Conservation (phyloP, 2,113 vertebrate species). For the Pseudopodoces humilis region DNA sequence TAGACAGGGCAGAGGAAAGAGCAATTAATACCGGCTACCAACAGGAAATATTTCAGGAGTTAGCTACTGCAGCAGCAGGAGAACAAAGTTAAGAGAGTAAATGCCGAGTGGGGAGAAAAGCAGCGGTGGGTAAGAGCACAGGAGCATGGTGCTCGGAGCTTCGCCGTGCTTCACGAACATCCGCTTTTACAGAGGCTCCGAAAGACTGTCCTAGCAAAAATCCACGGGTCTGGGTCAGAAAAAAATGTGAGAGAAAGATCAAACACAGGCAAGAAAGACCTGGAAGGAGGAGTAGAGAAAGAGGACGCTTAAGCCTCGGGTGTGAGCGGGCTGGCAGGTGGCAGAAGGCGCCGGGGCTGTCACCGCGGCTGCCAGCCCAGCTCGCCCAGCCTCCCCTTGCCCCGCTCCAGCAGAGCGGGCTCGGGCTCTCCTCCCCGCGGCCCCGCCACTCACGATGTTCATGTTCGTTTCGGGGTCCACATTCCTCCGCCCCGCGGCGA, state of each 20-base stretch:
- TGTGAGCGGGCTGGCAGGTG: background rate
- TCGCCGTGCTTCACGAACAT: fast-evolving
- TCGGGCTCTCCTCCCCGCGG: background rate
- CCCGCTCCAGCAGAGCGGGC: background rate
- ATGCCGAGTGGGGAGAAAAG: background rate
- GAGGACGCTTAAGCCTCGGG: fast-evolving
- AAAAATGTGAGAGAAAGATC: fast-evolving
- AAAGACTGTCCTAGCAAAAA: background rate
- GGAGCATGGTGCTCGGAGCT: fast-evolving
- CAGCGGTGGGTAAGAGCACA: fast-evolving
- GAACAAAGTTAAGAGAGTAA: background rate
- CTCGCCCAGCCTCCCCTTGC: background rate
- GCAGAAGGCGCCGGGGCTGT: background rate
- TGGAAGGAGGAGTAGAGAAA: no score
- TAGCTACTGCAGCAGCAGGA: background rate
- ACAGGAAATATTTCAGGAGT: background rate
- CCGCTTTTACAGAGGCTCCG: fast-evolving
- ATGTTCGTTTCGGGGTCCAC: conserved; percentile 69
- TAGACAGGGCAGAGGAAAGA: background rate
- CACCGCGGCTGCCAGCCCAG: background rate
- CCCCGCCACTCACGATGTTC: conserved; percentile 69
- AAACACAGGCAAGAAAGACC: no score
- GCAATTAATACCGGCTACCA: background rate
- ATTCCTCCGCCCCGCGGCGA: background rate
- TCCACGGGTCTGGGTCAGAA: no score